Conservation (phyloP, 2,113 vertebrate species). For the Equus quagga region DNA sequence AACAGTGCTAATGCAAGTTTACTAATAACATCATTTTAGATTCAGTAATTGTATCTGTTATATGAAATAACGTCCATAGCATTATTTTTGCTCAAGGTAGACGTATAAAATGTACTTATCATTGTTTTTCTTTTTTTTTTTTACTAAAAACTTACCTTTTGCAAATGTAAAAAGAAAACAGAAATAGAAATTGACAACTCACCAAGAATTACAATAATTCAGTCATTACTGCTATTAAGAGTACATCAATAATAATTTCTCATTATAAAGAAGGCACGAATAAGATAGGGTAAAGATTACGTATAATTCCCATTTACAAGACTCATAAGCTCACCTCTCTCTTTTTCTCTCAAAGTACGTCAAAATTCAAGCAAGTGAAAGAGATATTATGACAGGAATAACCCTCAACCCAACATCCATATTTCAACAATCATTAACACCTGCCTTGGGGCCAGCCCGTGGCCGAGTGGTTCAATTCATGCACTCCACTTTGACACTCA, state of each 20-base stretch:
- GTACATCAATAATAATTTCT: constrained; percentile 31
- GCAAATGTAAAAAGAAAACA: neutral
- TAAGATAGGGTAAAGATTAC: neutral
- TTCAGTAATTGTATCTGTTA: neutral
- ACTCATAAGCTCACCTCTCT: neutral
- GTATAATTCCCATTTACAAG: neutral
- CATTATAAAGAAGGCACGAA: neutral
- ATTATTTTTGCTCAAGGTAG: constrained; percentile 29
- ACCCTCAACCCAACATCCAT: neutral
- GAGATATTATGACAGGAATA: neutral
- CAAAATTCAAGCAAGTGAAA: constrained; percentile 17
- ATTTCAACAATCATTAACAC: constrained; percentile 33
- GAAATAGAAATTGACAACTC: neutral
- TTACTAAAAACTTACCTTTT: constrained; percentile 25
- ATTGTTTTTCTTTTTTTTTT: neutral
- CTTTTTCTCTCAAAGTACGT: neutral
- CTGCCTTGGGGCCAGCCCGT: neutral
- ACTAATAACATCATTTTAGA: constrained; percentile 52
- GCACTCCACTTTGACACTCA: too few species aligned
- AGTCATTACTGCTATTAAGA: neutral
- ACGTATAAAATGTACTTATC: neutral
- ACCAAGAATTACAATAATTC: constrained; percentile 33
- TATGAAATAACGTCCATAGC: neutral
- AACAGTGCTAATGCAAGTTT: neutral
- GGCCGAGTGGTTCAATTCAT: too few species aligned